These are phyloP conservation scores for Plebejus argus DNA, from an alignment of 2,888 invertebrate species.

Conservation along the genomic window DNA sequence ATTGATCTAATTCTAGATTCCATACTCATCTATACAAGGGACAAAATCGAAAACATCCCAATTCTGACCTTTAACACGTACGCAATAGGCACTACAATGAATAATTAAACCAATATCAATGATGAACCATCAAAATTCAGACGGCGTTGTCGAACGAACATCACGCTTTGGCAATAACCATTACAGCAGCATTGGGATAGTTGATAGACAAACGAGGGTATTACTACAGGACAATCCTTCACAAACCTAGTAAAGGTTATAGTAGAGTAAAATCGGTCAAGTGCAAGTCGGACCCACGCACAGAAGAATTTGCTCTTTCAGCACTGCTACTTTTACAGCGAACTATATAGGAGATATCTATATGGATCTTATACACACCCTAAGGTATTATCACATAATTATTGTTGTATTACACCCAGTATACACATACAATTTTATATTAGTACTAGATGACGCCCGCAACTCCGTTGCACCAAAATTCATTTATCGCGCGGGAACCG, in stretches of 20 bases:
- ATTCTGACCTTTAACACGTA: neutral
- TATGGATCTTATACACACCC: too few relatives aligned
- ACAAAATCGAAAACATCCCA: neutral
- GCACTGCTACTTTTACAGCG: too few relatives aligned
- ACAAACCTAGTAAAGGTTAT: neutral
- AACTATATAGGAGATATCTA: too few relatives aligned
- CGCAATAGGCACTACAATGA: neutral
- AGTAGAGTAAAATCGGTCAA: too few relatives aligned
- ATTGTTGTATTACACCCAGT: too few relatives aligned
- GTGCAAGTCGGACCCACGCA: too few relatives aligned
- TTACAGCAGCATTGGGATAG: neutral
- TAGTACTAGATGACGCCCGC: too few relatives aligned
- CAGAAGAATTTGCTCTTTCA: too few relatives aligned
- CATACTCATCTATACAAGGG: neutral
- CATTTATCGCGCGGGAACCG: too few relatives aligned
- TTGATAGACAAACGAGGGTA: neutral
- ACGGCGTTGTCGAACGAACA: neutral
- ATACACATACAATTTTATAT: too few relatives aligned
- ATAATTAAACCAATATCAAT: conserved; percentile 6
- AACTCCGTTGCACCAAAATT: too few relatives aligned
- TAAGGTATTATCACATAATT: too few relatives aligned
- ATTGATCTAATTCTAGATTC: neutral
- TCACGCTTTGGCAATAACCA: neutral
- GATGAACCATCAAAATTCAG: neutral
- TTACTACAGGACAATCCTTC: neutral